A percentile compares a stretch with the other conserved stretches of the same genome.
Evolutionary conservation across 2,797 vertebrate genomes (phyloP).

Genomic region (Sebastes trivittatus): DNA sequence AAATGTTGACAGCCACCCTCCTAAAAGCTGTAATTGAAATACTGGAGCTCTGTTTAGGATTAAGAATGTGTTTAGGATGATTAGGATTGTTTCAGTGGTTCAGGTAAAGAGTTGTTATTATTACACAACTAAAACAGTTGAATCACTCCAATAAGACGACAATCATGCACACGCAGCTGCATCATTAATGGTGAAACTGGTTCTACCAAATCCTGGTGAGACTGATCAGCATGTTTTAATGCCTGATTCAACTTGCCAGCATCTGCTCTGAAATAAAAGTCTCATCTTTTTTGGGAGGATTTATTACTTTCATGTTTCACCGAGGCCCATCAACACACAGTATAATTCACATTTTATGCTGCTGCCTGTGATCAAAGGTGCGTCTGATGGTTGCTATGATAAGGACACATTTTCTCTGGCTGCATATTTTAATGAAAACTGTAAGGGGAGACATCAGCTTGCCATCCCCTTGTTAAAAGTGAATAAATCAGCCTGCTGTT

Average conservation of each 20-base stretch:
- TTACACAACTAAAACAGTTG: background rate
- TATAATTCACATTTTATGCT: background rate
- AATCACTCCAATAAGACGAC: background rate
- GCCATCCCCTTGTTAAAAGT: background rate
- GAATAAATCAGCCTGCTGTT: slow-evolving; percentile 33
- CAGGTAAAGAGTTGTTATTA: background rate
- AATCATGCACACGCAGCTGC: background rate
- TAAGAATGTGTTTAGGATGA: background rate
- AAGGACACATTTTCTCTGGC: background rate
- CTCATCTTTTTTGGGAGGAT: background rate
- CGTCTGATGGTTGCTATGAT: background rate
- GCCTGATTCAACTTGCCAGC: background rate
- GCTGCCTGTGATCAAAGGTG: slow-evolving; percentile 11
- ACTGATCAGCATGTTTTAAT: background rate
- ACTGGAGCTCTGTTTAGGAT: background rate
- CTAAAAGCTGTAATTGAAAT: background rate
- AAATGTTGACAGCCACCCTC: background rate
- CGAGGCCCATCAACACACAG: background rate
- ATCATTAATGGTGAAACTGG: slow-evolving; percentile 5
- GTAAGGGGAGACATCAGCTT: background rate
- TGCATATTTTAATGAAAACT: background rate
- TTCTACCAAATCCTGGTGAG: background rate
- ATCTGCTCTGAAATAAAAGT: background rate
- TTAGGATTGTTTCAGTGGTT: background rate
- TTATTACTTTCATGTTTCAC: background rate